These are phyloP conservation scores for Fundulus diaphanus DNA, from an alignment of 2,797 vertebrate species.

Conservation along the genomic window DNA sequence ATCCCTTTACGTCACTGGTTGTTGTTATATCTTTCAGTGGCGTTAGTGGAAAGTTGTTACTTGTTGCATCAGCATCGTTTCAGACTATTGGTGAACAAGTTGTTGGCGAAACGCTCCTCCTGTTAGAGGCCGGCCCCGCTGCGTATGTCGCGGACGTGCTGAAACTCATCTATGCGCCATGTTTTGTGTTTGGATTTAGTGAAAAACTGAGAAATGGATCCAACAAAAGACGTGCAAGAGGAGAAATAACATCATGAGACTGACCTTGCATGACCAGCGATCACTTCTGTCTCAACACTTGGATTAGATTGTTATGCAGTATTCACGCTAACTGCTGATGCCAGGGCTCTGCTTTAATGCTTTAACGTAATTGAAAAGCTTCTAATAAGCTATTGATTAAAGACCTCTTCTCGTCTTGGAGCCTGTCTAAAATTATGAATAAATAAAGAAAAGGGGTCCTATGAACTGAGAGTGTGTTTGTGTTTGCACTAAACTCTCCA, in stretches of 20 bases:
- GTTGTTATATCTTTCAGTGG: not conserved
- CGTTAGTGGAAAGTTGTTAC: not conserved
- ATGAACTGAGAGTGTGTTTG: slow-evolving; percentile 33
- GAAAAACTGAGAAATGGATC: not conserved
- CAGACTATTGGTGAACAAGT: not conserved
- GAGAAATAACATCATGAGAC: slow-evolving; percentile 8
- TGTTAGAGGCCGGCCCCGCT: too few species aligned
- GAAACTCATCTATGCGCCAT: not conserved
- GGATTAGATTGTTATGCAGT: slow-evolving; percentile 38
- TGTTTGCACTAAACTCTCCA: slow-evolving; percentile 43
- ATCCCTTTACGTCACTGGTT: not conserved
- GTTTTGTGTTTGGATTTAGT: not conserved
- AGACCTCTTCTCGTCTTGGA: slow-evolving; percentile 28
- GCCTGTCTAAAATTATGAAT: slow-evolving; percentile 38
- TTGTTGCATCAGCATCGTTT: not conserved
- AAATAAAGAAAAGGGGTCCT: slow-evolving; percentile 26
- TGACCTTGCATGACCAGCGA: not conserved
- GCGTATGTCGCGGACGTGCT: too few species aligned
- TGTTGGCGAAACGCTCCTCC: too few species aligned
- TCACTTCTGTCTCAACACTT: slow-evolving; percentile 17
- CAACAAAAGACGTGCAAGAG: not conserved
- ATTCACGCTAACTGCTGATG: slow-evolving; percentile 38
- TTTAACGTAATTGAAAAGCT: slow-evolving; percentile 34
- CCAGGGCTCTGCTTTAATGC: slow-evolving; percentile 13
- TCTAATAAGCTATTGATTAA: slow-evolving; percentile 42